phyloP scores from a whole-genome alignment of 2,888 invertebrate species.

The Platerodrilus igneus region DNA sequence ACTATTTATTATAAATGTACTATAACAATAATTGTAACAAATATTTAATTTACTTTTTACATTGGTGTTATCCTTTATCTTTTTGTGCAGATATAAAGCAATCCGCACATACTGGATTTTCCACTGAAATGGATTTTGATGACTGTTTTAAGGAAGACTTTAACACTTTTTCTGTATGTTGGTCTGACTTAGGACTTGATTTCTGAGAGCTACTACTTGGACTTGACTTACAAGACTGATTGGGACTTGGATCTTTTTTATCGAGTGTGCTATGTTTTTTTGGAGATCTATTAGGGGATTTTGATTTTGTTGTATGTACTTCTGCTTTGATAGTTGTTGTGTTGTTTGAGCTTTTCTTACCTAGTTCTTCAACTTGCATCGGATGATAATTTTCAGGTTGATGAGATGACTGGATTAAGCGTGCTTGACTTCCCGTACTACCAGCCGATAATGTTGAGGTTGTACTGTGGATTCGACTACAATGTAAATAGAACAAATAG shows the following conservation, averaged over 20 bases:
- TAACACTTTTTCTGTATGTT: conserved; percentile 33
- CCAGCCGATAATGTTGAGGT: conserved; percentile 91
- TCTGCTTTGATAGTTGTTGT: conserved; percentile 51
- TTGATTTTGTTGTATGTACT: conserved; percentile 39
- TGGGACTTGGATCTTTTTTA: conserved; percentile 34
- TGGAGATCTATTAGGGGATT: conserved; percentile 38
- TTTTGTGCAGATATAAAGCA: conserved; percentile 63
- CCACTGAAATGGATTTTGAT: conserved; percentile 58
- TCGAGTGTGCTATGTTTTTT: conserved; percentile 33
- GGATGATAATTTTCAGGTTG: conserved; percentile 91
- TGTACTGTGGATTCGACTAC: conserved; percentile 59
- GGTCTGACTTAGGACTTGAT: conserved; percentile 27
- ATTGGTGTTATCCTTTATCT: conserved; percentile 47
- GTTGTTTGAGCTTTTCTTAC: conserved; percentile 62
- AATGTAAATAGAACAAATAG: conserved; percentile 20
- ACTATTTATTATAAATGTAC: conserved; percentile 14
- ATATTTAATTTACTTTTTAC: no score
- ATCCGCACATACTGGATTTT: conserved; percentile 69
- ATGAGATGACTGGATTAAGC: conserved; percentile 89
- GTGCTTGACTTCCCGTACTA: conserved; percentile 88
- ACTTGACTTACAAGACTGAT: conserved; percentile 38
- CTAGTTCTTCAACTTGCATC: conserved; percentile 80
- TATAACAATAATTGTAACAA: no score
- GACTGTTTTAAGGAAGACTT: conserved; percentile 45
- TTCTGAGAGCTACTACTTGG: conserved; percentile 26